Conservation (phyloP, 2,888 invertebrate species). For the Eustalomyia histrio region DNA sequence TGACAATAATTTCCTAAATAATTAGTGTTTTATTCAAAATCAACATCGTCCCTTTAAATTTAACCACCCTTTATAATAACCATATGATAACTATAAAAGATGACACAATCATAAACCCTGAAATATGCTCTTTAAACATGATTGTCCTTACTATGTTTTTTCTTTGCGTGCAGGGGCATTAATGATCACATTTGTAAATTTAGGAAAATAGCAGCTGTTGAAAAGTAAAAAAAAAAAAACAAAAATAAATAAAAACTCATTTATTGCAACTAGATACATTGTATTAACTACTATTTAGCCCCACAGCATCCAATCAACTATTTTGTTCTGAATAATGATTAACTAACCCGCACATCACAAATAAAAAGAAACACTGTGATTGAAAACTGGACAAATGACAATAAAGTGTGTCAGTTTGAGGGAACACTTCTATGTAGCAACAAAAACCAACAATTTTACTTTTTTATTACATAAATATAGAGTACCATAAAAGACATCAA, state of each 20-base stretch:
- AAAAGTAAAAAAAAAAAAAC: neutral
- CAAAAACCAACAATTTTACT: neutral
- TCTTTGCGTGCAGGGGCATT: too few species aligned
- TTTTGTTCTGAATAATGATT: slow-evolving; percentile 39
- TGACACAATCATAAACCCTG: too few species aligned
- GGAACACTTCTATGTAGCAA: slow-evolving; percentile 9
- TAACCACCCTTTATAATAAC: too few species aligned
- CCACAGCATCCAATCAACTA: neutral
- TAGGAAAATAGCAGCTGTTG: neutral
- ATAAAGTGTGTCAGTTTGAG: slow-evolving; percentile 24
- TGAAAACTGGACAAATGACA: slow-evolving; percentile 26
- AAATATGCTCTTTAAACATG: too few species aligned
- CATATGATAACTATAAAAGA: too few species aligned
- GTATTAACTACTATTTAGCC: neutral
- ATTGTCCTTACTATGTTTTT: too few species aligned
- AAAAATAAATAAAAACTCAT: too few species aligned
- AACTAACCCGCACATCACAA: slow-evolving; percentile 41
- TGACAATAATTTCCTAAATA: too few species aligned
- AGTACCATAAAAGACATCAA: slow-evolving; percentile 25
- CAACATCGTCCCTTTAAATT: too few species aligned
- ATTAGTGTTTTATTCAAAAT: too few species aligned
- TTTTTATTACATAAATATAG: slow-evolving; percentile 32
- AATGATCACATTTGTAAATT: neutral
- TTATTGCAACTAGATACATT: neutral
- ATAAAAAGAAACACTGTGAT: slow-evolving; percentile 28